These are phyloP conservation scores for Semaprochilodus insignis DNA, from an alignment of 2,797 vertebrate genomes.

Conservation along the genomic window DNA sequence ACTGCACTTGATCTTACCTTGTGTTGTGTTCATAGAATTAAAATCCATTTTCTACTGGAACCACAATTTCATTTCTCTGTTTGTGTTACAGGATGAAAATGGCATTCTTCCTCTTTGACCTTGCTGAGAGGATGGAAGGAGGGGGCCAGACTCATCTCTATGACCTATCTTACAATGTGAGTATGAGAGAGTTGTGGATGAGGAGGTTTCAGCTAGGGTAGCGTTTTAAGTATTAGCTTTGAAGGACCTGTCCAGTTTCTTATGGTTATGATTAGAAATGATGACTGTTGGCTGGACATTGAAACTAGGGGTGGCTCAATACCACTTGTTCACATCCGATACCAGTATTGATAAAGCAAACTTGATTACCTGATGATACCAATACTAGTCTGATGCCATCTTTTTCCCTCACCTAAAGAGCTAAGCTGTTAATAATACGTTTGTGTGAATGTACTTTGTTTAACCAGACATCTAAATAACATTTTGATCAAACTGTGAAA, in stretches of 20 bases:
- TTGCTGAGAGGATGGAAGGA: conserved; percentile 84
- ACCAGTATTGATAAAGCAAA: too few species aligned
- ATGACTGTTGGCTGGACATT: too few species aligned
- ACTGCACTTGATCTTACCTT: background rate
- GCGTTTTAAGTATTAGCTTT: background rate
- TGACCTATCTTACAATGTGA: conserved; percentile 82
- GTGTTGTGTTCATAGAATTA: background rate
- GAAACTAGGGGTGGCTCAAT: too few species aligned
- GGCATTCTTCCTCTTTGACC: conserved; percentile 95
- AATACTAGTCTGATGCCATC: too few species aligned
- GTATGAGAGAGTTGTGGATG: conserved; percentile 43
- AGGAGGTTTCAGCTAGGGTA: background rate
- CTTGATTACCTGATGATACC: too few species aligned
- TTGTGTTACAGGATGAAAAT: conserved; percentile 92
- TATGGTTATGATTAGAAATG: background rate
- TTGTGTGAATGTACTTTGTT: too few species aligned
- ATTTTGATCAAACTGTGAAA: too few species aligned
- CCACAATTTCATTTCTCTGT: conserved; percentile 43
- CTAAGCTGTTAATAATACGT: too few species aligned
- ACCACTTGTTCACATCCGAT: too few species aligned
- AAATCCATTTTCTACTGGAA: conserved; percentile 14
- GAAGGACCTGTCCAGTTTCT: background rate
- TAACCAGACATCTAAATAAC: too few species aligned
- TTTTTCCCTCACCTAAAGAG: too few species aligned
- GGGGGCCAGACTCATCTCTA: conserved; percentile 73